Base-by-base conservation (phyloP, 2,113 vertebrate species). In the Ranitomeya variabilis region DNA sequence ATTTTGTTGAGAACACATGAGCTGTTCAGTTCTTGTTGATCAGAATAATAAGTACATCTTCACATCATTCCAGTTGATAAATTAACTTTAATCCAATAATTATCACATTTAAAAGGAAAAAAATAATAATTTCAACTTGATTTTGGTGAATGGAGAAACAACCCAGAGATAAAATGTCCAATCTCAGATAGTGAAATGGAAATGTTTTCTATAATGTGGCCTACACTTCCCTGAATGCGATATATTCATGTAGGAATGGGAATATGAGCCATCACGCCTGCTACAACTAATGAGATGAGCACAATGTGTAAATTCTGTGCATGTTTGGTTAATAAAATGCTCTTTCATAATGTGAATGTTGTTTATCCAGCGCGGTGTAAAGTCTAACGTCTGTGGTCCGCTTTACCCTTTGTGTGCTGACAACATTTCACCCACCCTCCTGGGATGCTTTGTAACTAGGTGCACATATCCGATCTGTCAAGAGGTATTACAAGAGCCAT, bases 281-380 rank as follows among this genome's bases (percentile, higher is more conserved):
- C 54, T 78, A 12, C n/a, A 52, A 11, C 51, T 45, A 74, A 4
- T 45, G 8, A 76, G 45, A 21, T 52, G 73, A 76, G 73, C 73
- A 52, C 73, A 76, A 76, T 52, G 73, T 31, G 26, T 51, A 51
- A 54, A 79, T 55, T 57, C 77, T 79, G 21, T 57, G 77, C 77
- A 79, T 55, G 77, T 79, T 79, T 57, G 52, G 77, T 55, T 79
- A 79, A 79, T 79, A 79, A 79, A 79, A 54, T 79, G 51, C 51
- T 78, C 18, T 79, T 79, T 79, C 77, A 57, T 79, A 79, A 78
- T 23, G 51, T 52, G 73, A n/a, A 8, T 52, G 2, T 31, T 74
- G 67, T 21, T 74, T 74, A 9, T 45, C 5, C 13, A 26, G 67
- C 23, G 67, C 18, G 62, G 19, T 64, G 16, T 7, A 64, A 5